These are phyloP conservation scores for Calephelis perditalis DNA, from an alignment of 2,888 invertebrate genomes.

Conservation along the genomic window DNA sequence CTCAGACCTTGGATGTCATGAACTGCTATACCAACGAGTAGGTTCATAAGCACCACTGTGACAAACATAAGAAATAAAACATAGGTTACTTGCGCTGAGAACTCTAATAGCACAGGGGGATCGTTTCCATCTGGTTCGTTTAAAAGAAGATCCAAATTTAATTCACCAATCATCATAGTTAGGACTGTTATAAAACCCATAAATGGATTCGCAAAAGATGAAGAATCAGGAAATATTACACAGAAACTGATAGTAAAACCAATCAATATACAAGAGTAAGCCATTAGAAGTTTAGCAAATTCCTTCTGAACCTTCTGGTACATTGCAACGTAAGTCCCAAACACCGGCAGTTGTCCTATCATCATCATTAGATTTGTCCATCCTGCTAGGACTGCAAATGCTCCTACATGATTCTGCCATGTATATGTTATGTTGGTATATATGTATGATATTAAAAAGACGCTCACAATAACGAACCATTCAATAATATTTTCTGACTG, in stretches of 20 bases:
- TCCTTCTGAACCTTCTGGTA: conserved; percentile 92
- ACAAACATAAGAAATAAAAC: conserved; percentile 89
- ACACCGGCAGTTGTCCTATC: conserved; percentile 92
- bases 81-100: conserved; percentile 90
- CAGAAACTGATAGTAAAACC: conserved; percentile 93
- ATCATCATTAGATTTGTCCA: conserved; percentile 95
- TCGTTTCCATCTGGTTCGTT: conserved; percentile 87
- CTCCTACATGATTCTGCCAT: conserved; percentile 93
- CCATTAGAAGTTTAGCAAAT: conserved; percentile 90
- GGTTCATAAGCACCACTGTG: conserved; percentile 91
- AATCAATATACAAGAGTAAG: conserved; percentile 89
- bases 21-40: conserved; percentile 91
- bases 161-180: conserved; percentile 94
- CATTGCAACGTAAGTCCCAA: conserved; percentile 95
- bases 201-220: conserved; percentile 89
- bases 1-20: conserved; percentile 92
- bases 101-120: conserved; percentile 85
- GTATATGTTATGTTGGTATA: conserved; percentile 85
- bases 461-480: conserved; percentile 91
- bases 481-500: conserved; percentile 92
- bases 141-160: conserved; percentile 86
- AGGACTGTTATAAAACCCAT: conserved; percentile 90
- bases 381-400: conserved; percentile 89
- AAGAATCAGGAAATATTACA: conserved; percentile 90
- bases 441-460: conserved; percentile 89